Conservation (phyloP, 2,888 invertebrate species). For the Synergus gifuensis region DNA sequence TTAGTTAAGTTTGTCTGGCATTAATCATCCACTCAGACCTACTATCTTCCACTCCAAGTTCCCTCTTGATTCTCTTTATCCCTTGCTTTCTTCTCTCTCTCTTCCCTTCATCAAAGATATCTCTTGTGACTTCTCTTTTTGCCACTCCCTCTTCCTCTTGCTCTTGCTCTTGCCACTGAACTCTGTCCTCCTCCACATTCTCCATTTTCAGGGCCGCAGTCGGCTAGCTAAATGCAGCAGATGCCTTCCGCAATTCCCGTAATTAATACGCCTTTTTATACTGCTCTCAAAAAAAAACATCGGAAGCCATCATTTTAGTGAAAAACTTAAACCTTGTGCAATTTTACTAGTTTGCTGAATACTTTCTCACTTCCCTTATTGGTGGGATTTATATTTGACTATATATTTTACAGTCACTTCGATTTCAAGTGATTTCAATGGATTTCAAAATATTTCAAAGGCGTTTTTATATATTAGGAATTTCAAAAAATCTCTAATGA, state of each 20-base stretch:
- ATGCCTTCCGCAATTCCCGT: not conserved
- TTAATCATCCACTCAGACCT: slow-evolving; percentile 61
- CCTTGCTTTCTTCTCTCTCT: slow-evolving; percentile 6
- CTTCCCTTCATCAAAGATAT: slow-evolving; percentile 9
- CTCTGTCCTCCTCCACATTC: slow-evolving; percentile 29
- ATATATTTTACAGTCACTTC: too few species aligned
- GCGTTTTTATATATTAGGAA: too few species aligned
- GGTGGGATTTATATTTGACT: too few species aligned
- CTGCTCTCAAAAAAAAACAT: not conserved
- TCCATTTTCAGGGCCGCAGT: slow-evolving; percentile 6
- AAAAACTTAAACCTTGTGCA: too few species aligned
- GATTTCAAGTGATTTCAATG: too few species aligned
- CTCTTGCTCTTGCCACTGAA: not conserved
- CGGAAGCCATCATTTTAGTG: not conserved
- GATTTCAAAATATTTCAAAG: too few species aligned
- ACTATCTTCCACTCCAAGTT: slow-evolving; percentile 38
- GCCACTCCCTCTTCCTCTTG: slow-evolving; percentile 9
- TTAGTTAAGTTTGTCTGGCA: slow-evolving; percentile 58
- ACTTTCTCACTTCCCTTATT: too few species aligned
- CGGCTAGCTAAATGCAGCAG: not conserved
- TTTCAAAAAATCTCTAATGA: too few species aligned
- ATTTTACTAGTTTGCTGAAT: too few species aligned
- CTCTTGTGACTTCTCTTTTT: not conserved
- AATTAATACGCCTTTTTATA: not conserved
- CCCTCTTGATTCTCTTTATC: slow-evolving; percentile 17